phyloP scores from a whole-genome alignment of 2,888 invertebrate species.

The Parasteatoda lunata region DNA sequence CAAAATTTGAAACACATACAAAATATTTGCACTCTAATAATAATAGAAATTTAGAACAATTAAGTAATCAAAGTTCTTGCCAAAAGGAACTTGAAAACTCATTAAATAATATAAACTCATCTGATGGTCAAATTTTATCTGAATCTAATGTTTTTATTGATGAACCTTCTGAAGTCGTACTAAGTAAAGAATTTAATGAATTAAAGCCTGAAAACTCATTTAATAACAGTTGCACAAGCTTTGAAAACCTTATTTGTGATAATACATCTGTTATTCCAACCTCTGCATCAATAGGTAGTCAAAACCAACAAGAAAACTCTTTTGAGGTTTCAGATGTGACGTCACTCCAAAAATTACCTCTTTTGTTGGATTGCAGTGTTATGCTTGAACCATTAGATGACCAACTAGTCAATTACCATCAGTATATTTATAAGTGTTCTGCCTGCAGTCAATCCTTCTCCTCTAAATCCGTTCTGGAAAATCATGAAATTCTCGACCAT shows the following conservation, averaged over 20 bases:
- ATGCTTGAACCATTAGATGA: neutral
- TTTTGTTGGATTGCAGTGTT: neutral
- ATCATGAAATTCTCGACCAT: neutral
- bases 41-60: neutral
- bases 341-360: neutral
- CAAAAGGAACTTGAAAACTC: neutral
- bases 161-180: too few species aligned
- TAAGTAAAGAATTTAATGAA: too few species aligned
- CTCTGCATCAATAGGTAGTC: neutral
- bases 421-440: neutral
- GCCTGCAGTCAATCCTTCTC: neutral
- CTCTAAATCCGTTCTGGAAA: neutral
- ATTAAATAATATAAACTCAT: neutral
- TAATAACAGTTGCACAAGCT: too few species aligned
- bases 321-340: too few species aligned
- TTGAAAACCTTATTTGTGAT: too few species aligned
- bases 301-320: neutral
- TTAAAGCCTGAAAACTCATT: too few species aligned
- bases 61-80: neutral
- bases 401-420: conserved; percentile 3
- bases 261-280: neutral
- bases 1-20: conserved; percentile 17
- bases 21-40: neutral
- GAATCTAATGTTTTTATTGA: too few species aligned
- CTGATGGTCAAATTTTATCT: too few species aligned